Evolutionary conservation across 2,797 vertebrate species (phyloP).

Genomic region (Chelmon rostratus): DNA sequence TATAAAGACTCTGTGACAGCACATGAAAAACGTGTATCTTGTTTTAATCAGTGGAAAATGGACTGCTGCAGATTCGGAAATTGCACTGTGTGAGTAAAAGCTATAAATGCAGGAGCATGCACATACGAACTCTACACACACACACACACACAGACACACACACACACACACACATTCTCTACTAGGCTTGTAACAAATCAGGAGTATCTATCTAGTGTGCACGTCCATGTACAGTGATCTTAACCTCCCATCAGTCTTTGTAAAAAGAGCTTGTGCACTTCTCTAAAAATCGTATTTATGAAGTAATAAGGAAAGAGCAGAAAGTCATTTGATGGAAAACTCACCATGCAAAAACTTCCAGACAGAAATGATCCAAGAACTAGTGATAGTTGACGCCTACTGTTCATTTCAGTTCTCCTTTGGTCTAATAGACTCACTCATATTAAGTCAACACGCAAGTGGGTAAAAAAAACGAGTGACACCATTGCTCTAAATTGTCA

Average conservation of each 20-base stretch:
- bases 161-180: conserved; percentile 6
- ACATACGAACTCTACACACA: conserved; percentile 1
- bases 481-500: not conserved
- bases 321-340: not conserved
- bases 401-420: not conserved
- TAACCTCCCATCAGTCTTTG: conserved; percentile 28
- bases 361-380: not conserved
- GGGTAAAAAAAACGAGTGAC: conserved; percentile 7
- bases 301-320: conserved; percentile 5
- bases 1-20: conserved; percentile 40
- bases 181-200: conserved; percentile 20
- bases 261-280: conserved; percentile 15
- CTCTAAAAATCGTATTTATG: conserved; percentile 7
- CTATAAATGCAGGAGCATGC: conserved; percentile 18
- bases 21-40: conserved; percentile 36
- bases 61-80: conserved; percentile 50
- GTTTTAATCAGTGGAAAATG: conserved; percentile 56
- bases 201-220: conserved; percentile 34
- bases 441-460: not conserved
- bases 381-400: not conserved
- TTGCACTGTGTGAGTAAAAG: conserved; percentile 32
- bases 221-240: conserved; percentile 10
- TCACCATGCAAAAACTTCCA: not conserved
- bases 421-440: not conserved
- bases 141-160: no score